Evolutionary conservation across 2,113 vertebrate species (phyloP), one percentile per base, ranked within the genome.

Genomic region (Trichomycterus rosablanca): DNA sequence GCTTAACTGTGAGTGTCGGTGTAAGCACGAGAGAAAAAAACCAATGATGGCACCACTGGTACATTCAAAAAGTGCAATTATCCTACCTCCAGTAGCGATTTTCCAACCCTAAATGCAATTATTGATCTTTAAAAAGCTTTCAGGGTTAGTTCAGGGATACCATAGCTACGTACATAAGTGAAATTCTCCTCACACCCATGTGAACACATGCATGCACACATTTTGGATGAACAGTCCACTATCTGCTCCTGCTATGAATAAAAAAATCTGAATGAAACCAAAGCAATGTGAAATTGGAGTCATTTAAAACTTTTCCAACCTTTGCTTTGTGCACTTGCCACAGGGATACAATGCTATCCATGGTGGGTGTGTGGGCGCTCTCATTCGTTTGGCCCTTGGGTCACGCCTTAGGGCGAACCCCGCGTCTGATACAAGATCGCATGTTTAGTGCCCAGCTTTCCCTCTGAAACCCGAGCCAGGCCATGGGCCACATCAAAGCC

Each of bases 1-100:
- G 42, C 23, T 59, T 66, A 74, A 69, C 66, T 75, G 35, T 63
- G 28, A 43, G 16, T 60, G 53, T 73, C 61, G 76, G 70, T 48
- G 23, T 34, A 45, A 30, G 15, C 32, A 32, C 23, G n/a, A 44
- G n/a, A 7, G 14, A 10, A 60, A n/a, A 20, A 64, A 64, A 55
- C 19, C 51, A 64, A 42, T 2, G 30, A 45, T 16, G 50, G 61
- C 35, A 26, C 43, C 16, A 51, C 64, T 62, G 15, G 10, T 42
- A 67, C 44, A 46, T 63, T 42, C 45, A 6, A 50, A 9, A 42
- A 2, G 5, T 8, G 67, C 67, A 72, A 45, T 51, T 28, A 44
- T 42, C 5, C 37, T 35, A 10, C 4, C 39, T 57, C 45, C 51
- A 18, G 14, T 37, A 34, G 44, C 26, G 22, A n/a, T 20, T 26